These are phyloP conservation scores for Chromoteleia sp. DNA, from an alignment of 2,888 invertebrate genomes.

Conservation along the genomic window DNA sequence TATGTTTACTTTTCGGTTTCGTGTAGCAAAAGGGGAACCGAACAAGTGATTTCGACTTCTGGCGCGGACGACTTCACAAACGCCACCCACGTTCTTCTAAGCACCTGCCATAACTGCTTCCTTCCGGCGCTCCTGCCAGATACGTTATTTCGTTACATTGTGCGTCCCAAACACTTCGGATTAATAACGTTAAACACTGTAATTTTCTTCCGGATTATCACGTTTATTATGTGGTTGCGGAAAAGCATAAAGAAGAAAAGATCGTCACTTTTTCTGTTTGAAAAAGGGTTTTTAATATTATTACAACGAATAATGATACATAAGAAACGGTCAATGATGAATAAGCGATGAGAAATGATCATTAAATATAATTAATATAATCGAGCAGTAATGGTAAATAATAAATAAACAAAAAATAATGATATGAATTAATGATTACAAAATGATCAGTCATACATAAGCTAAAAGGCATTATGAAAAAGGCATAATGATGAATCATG, in stretches of 20 bases:
- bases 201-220: slow-evolving; percentile 37
- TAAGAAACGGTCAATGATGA: no score
- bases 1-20: slow-evolving; percentile 75
- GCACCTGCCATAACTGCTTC: slow-evolving; percentile 73
- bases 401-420: no score
- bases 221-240: slow-evolving; percentile 19
- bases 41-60: slow-evolving; percentile 41
- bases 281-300: no score
- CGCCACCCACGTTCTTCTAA: slow-evolving; percentile 72
- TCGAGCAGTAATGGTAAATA: no score
- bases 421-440: no score
- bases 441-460: no score
- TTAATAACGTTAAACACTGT: slow-evolving; percentile 45
- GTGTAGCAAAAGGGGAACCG: slow-evolving; percentile 41
- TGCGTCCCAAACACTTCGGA: slow-evolving; percentile 11
- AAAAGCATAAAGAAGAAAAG: slow-evolving; percentile 31
- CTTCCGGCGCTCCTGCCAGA: slow-evolving; percentile 64
- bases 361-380: no score
- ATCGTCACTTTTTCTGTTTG: no score
- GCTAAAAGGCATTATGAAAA: no score
- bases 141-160: slow-evolving; percentile 10
- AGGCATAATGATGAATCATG: no score
- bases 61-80: slow-evolving; percentile 39
- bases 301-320: no score
- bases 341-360: no score